A percentile compares a stretch with the other conserved stretches of the same genome.
Conservation (phyloP, 2,113 vertebrate genomes). For the Syrrhaptes paradoxus region DNA sequence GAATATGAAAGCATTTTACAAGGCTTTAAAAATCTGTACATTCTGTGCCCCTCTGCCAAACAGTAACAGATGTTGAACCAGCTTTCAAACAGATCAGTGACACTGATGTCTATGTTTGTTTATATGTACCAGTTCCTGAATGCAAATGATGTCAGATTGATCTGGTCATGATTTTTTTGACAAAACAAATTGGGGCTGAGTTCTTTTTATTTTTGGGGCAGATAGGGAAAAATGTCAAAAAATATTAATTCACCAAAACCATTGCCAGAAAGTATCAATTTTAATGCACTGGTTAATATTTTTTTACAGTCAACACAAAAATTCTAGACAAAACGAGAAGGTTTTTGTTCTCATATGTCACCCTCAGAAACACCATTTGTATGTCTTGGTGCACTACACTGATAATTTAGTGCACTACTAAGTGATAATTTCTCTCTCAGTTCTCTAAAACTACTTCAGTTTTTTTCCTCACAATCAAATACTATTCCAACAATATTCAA, state of each 20-base stretch:
- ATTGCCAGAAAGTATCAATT: neutral
- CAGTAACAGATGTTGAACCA: conserved; percentile 43
- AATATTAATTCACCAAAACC: neutral
- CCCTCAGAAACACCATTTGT: neutral
- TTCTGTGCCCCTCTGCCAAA: neutral
- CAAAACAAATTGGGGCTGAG: neutral
- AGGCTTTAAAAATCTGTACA: conserved; percentile 12
- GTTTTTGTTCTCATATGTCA: neutral
- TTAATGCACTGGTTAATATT: neutral
- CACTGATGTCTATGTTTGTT: neutral
- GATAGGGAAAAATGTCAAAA: neutral
- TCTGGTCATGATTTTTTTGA: neutral
- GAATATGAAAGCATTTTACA: conserved; percentile 23
- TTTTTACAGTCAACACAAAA: neutral
- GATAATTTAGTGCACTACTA: neutral
- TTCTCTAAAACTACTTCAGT: neutral
- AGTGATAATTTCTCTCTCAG: neutral
- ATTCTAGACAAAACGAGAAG: neutral
- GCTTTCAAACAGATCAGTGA: conserved; percentile 8
- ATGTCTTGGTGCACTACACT: neutral
- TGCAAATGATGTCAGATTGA: neutral
- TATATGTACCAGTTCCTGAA: neutral
- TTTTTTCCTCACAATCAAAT: neutral
- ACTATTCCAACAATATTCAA: neutral
- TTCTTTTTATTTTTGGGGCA: neutral